Base-by-base conservation (phyloP, 2,888 invertebrate species). In the Azorinus chamasolen region DNA sequence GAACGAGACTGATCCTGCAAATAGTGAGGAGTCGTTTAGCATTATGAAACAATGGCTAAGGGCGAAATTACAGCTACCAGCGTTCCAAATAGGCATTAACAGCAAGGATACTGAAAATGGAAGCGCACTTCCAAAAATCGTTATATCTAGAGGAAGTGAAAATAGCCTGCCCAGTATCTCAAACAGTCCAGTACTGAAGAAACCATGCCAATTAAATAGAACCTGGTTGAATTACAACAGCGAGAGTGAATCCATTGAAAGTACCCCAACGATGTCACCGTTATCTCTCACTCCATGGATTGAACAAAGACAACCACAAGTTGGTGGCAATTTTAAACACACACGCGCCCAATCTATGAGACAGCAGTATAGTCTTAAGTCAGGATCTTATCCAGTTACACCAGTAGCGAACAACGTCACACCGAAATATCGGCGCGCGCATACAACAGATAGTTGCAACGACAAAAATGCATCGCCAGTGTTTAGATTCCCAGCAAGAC, bases 141-240 rank as follows among this genome's bases (percentile, higher is more conserved):
- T 70, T n/a, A 76, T 76, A 18, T 76, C 75, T 6, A 24, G 55
- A 20, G 70, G 64, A n/a, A 70, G 70, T 32, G 27, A 64, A 1
- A 69, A 50, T 53, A 64, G 65, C 18, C 45, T 76, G 4, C 65
- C 70, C 45, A 59, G 10, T 22, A 16, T 50, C 8, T 12, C 25
- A 0, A 43, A 41, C 22, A 48, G 59, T 20, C 50, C 51, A 6
- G 20, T 41, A 10, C 14, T 58, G 5, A 24, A 24, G 25, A 45
- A 48, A 46, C 65, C 65, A 20, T 48, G 48, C 22, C 65, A 48
- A 43, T 27, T 68, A 6, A 48, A 10, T 16, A 50, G 41, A 14
- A 51, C 51, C 16, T 51, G 58, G 59, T 22, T 12, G 18, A 39
- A 24, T 25, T 32, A 39, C 51, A 58, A 20, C 14, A 16, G 37